Evolutionary conservation across 2,797 vertebrate species (phyloP), one percentile per base, ranked within the genome.

Genomic region (Thamnophis elegans): DNA sequence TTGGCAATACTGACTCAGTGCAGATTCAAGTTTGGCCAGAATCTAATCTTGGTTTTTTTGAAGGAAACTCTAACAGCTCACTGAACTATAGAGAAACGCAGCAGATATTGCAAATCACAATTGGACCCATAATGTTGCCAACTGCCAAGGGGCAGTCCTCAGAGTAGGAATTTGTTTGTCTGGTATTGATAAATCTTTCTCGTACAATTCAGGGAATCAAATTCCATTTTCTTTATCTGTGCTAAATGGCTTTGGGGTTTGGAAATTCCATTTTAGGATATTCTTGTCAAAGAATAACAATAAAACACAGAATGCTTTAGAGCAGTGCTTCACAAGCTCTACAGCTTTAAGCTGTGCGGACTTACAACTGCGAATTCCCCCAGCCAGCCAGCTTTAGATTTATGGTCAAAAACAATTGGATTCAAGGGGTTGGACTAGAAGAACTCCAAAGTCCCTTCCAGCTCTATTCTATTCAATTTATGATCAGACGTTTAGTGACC

Each of bases 181-280:
- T 16, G 20, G 1, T 3, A 0, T 88, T 68, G 8, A 59, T 25
- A 88, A 53, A 53, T 59, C 7, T 26, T 53, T 25, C 0, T 10
- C 36, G 0, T 0, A 18, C n/a, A 53, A 13, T 25, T 12, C 78
- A 78, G 20, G 32, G 82, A 86, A 62, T 0, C 0, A 18, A 68
- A 87, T 86, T 16, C 0, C 5, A 42, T 90, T 93, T 93, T 92
- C 90, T 28, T 92, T 90, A 89, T 89, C 92, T 87, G 87, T 0
- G 0, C 26, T 26, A 73, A 88, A 87, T 87, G 36, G 5, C 28
- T 10, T 1, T 92, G 0, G 0, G 62, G 25, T 32, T 88, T 53
- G 47, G 56, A 78, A 88, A 65, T 73, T 60, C 5, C 20, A 91
- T 36, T 54, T 94, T 88, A 25, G n/a, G 32, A 90, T 82, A 32